Conservation (phyloP, 2,888 invertebrate species). For the Mamestra brassicae region DNA sequence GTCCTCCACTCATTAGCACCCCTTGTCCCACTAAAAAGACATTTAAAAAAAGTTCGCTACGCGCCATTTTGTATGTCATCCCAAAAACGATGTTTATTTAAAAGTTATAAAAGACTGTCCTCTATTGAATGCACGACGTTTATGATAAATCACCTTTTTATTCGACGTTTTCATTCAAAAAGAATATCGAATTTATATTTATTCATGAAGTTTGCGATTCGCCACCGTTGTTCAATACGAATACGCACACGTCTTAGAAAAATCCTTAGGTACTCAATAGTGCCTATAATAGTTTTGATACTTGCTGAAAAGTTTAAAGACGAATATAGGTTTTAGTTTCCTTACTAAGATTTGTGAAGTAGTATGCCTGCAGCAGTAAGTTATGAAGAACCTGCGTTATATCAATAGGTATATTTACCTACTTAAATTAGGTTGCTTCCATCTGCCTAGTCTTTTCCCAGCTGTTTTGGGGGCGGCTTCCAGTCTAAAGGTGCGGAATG, state of each 20-base stretch:
- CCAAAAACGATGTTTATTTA: slow-evolving; percentile 90
- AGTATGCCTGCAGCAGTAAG: neutral
- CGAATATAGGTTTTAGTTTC: neutral
- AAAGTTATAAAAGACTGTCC: slow-evolving; percentile 86
- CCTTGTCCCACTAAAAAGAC: slow-evolving; percentile 83
- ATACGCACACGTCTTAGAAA: slow-evolving; percentile 82
- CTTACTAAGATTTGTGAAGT: neutral
- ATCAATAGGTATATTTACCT: neutral
- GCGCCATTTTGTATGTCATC: slow-evolving; percentile 86
- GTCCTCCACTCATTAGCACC: slow-evolving; percentile 89
- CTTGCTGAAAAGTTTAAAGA: slow-evolving; percentile 39
- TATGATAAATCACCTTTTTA: slow-evolving; percentile 90
- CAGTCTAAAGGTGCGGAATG: too few relatives aligned
- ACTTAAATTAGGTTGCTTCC: too few relatives aligned
- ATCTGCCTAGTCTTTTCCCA: too few relatives aligned
- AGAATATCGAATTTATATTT: slow-evolving; percentile 89
- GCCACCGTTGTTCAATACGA: slow-evolving; percentile 87
- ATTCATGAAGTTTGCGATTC: slow-evolving; percentile 89
- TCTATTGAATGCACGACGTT: slow-evolving; percentile 81
- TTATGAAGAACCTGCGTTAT: neutral
- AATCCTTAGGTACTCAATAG: slow-evolving; percentile 39
- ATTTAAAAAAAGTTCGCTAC: slow-evolving; percentile 78
- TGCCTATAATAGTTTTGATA: slow-evolving; percentile 64
- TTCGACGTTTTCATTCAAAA: slow-evolving; percentile 87
- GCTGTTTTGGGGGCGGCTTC: too few relatives aligned